phyloP scores from a whole-genome alignment of 2,113 vertebrate genomes.

The Phaethon lepturus region DNA sequence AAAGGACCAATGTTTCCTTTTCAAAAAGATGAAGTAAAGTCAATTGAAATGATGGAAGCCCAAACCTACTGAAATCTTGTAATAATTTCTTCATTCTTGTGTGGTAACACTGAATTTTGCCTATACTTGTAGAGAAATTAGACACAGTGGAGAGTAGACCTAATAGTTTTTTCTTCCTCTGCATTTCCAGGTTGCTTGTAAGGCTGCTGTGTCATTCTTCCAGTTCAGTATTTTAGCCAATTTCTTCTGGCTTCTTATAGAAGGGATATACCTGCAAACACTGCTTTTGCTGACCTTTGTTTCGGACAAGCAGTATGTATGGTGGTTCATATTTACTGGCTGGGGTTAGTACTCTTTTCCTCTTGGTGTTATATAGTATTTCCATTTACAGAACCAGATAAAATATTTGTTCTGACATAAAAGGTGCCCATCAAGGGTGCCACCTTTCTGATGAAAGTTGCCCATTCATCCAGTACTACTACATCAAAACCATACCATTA shows the following conservation, averaged over 20 bases:
- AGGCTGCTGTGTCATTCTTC: constrained; percentile 86
- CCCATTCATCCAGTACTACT: accelerated
- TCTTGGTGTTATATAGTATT: accelerated
- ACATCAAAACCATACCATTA: neutral
- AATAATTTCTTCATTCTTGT: neutral
- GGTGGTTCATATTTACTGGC: constrained; percentile 89
- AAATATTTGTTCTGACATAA: neutral
- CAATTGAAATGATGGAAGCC: neutral
- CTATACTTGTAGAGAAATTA: neutral
- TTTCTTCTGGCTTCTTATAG: constrained; percentile 91
- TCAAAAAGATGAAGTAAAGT: neutral
- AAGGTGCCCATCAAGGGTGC: neutral
- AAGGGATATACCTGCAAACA: constrained; percentile 91
- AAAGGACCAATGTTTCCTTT: neutral
- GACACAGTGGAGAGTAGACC: neutral
- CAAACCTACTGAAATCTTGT: neutral
- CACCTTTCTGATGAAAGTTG: neutral
- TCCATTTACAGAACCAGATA: neutral
- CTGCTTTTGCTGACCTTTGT: constrained; percentile 88
- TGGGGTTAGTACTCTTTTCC: constrained; percentile 82
- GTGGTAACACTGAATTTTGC: neutral
- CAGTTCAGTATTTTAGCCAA: constrained; percentile 91
- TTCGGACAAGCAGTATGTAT: constrained; percentile 87
- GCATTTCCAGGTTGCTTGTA: constrained; percentile 79
- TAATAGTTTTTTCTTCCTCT: neutral